Base-by-base conservation (phyloP, 2,888 invertebrate species). In the Polyommatus icarus region DNA sequence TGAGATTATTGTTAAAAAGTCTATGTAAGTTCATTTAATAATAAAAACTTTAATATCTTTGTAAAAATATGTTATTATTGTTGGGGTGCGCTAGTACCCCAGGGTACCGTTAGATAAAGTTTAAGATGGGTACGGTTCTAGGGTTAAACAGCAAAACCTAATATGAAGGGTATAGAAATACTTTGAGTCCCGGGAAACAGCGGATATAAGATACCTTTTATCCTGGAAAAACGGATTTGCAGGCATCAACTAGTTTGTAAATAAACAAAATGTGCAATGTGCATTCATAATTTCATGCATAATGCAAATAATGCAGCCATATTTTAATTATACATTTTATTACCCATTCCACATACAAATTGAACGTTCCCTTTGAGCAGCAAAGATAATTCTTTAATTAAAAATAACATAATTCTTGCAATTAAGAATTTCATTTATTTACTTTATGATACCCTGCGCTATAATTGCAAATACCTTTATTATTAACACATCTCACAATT, bases 401-500 rank as follows among this genome's bases (percentile, higher is more conserved):
- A 61, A 61, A 61, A 61, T 61, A 61, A 24, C 61, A 10, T 24
- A 61, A 61, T 61, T 61, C 24, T 61, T 61, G 61, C 61, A 20
- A 59, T 61, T 61, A 61, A 10, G 61, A 61, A 61, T 24, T 61
- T 61, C 61, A 24, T 61, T 61, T 12, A 61, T 61, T 61, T 12
- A 3, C 24, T 61, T 61, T 61, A 24, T 61, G 3, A 3, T 61
- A 61, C 61, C 24, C 24, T 61, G 61, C 10, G 24, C 61, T 61
- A 61, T 61, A 12, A 61, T 61, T 24, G 20, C n/a, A 59, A 59
- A 59, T 61, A 61, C 24, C 61, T 61, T 20, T 20, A 59, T 59
- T 32, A 32, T n/a, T n/a, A n/a, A n/a, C n/a, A n/a, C n/a, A n/a
- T n/a, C n/a, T n/a, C n/a, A n/a, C n/a, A n/a, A n/a, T n/a, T n/a